phyloP scores from a whole-genome alignment of 2,113 vertebrate genomes.

The Alexandromys fortis region DNA sequence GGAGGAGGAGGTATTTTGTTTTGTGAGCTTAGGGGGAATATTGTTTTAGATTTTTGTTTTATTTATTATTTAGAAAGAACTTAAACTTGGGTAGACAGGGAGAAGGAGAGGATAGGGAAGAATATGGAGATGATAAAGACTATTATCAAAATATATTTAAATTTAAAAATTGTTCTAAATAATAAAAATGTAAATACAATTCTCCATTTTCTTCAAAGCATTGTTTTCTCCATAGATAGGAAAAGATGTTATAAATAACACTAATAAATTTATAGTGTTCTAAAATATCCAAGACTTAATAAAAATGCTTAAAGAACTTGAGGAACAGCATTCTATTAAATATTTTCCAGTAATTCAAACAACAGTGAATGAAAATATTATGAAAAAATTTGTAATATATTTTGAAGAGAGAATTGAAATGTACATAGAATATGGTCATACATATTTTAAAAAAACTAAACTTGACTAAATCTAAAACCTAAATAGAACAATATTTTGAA shows the following conservation, averaged over 20 bases:
- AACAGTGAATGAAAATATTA: neutral
- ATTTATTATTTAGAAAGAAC: neutral
- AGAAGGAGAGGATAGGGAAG: neutral
- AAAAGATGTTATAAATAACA: neutral
- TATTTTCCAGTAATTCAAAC: neutral
- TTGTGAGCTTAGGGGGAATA: neutral
- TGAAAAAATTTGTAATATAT: neutral
- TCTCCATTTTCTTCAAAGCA: neutral
- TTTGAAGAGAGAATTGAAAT: neutral
- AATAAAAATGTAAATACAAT: neutral
- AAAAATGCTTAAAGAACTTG: neutral
- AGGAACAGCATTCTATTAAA: neutral
- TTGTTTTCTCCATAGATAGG: neutral
- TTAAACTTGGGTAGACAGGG: neutral
- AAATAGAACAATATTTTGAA: neutral
- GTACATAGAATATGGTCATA: neutral
- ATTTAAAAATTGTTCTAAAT: neutral
- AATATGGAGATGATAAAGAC: neutral
- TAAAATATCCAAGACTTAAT: neutral
- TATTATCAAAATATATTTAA: neutral
- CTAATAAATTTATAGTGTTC: neutral
- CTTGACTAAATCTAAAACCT: neutral
- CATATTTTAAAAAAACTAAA: neutral
- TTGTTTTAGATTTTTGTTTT: neutral
- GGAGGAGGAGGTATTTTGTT: neutral